Evolutionary conservation across 1,140 invertebrate species (phyloP).

Genomic region (Leptinotarsa defecta): DNA sequence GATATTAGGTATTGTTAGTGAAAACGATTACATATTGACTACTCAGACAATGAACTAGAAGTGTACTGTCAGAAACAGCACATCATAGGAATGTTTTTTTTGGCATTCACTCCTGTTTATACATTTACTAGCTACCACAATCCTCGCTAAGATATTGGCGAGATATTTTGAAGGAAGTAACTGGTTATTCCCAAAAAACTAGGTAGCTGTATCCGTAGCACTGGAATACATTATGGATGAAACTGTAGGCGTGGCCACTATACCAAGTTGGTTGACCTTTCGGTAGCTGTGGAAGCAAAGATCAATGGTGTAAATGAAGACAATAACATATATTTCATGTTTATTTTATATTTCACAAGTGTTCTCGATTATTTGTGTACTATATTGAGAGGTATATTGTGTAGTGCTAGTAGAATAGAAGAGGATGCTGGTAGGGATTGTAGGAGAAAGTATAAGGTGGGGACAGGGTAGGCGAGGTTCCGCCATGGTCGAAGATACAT

Average conservation of each 20-base stretch:
- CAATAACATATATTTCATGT: conserved; percentile 25
- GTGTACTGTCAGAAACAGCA: too few species aligned
- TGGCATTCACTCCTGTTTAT: too few species aligned
- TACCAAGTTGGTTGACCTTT: neutral
- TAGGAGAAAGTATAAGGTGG: neutral
- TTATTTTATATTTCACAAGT: conserved; percentile 29
- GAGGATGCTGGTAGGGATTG: conserved; percentile 22
- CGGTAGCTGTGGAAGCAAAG: neutral
- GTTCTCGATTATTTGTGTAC: conserved; percentile 29
- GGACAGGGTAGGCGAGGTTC: conserved; percentile 7
- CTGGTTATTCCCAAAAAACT: neutral
- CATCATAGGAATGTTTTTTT: too few species aligned
- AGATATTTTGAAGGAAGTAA: too few species aligned
- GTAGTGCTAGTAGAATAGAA: conserved; percentile 29
- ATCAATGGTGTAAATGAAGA: conserved; percentile 23
- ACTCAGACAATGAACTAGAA: too few species aligned
- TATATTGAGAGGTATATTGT: conserved; percentile 31
- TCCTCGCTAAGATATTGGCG: too few species aligned
- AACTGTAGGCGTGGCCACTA: too few species aligned
- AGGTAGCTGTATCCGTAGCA: too few species aligned
- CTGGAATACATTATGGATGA: too few species aligned
- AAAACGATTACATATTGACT: too few species aligned
- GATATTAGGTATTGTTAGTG: too few species aligned
- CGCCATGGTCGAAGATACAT: conserved; percentile 31
- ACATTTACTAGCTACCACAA: too few species aligned